Evolutionary conservation across 2,113 vertebrate species (phyloP).

Genomic region (Cyphomyrus discorhynchus): DNA sequence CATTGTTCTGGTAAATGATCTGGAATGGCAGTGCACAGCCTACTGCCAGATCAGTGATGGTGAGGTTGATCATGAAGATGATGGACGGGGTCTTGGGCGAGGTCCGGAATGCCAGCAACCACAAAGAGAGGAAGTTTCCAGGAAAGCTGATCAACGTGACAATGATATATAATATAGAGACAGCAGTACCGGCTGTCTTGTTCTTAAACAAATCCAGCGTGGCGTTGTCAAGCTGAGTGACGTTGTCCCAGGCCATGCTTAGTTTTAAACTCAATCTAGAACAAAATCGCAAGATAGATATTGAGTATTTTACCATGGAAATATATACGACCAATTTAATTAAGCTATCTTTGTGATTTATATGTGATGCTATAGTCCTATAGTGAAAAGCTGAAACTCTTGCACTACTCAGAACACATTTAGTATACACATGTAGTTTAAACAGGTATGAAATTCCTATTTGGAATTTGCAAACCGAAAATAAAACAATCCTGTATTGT

Average conservation of each 20-base stretch:
- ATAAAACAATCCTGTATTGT: background rate
- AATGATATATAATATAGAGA: constrained; percentile 68
- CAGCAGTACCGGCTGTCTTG: constrained; percentile 37
- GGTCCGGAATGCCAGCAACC: constrained; percentile 72
- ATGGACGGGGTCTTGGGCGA: constrained; percentile 73
- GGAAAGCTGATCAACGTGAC: constrained; percentile 69
- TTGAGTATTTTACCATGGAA: background rate
- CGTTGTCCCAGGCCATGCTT: constrained; percentile 43
- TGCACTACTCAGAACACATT: background rate
- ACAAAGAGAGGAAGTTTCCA: constrained; percentile 77
- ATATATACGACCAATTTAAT: background rate
- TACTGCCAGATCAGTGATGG: constrained; percentile 74
- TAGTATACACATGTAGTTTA: background rate
- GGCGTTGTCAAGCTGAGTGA: constrained; percentile 54
- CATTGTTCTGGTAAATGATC: constrained; percentile 68
- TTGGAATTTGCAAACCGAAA: background rate
- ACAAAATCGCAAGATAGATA: constrained; percentile 27
- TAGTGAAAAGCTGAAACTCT: background rate
- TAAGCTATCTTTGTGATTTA: background rate
- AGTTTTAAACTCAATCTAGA: background rate
- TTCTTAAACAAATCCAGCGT: constrained; percentile 68
- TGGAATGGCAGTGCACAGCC: constrained; percentile 81
- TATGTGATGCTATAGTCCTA: background rate
- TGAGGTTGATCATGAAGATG: constrained; percentile 93
- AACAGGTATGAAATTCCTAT: background rate